These are phyloP conservation scores for Pollenia amentaria DNA, from an alignment of 2,888 invertebrate genomes.

Conservation along the genomic window DNA sequence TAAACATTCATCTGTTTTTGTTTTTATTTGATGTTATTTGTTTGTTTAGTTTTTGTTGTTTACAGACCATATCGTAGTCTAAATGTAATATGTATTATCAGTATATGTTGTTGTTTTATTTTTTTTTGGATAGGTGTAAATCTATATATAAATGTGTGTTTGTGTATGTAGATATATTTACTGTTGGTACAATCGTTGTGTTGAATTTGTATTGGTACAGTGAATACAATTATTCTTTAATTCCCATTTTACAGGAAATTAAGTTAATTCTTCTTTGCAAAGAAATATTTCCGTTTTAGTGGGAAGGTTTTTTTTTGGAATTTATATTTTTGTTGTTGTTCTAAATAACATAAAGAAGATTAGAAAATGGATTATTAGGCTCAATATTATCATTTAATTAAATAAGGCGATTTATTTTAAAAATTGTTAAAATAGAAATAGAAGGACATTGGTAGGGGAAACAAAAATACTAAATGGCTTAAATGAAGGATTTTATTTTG, in stretches of 20 bases:
- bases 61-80: not conserved
- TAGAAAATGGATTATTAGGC: not conserved
- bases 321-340: not conserved
- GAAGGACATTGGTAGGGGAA: too few relatives aligned
- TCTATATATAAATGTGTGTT: not conserved
- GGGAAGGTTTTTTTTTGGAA: constrained; percentile 2
- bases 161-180: not conserved
- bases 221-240: constrained; percentile 37
- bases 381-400: constrained; percentile 2
- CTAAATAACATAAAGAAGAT: not conserved
- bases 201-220: constrained; percentile 38
- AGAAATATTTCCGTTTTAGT: constrained; percentile 28
- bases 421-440: too few relatives aligned
- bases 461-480: too few relatives aligned
- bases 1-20: too few relatives aligned
- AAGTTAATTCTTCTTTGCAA: not conserved
- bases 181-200: constrained; percentile 7
- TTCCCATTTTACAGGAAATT: constrained; percentile 23
- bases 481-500: too few relatives aligned
- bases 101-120: not conserved
- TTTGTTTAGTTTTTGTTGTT: constrained; percentile 6
- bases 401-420: not conserved
- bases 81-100: not conserved
- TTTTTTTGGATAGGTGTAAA: not conserved
- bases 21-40: too few relatives aligned